Evolutionary conservation across 2,797 vertebrate genomes (phyloP).

Genomic region (Eulemur rubriventer): DNA sequence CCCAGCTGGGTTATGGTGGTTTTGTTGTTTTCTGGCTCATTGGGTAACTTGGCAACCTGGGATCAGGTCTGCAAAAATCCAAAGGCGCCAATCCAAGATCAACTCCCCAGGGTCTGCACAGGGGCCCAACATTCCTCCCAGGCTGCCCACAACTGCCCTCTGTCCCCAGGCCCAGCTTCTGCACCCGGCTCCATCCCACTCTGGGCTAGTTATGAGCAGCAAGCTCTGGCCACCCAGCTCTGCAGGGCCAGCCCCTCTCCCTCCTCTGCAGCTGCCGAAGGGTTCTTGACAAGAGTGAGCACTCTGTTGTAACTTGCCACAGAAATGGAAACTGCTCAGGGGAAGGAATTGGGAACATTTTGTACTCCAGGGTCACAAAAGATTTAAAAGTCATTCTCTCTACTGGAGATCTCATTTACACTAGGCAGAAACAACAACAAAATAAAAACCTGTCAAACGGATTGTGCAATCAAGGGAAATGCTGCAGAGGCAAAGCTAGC

Average conservation of each 20-base stretch:
- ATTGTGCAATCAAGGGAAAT: background rate
- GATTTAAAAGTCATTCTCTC: slow-evolving; percentile 56
- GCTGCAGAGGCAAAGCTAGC: background rate
- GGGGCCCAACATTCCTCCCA: background rate
- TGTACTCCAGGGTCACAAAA: slow-evolving; percentile 48
- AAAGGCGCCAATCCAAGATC: background rate
- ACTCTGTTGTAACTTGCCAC: background rate
- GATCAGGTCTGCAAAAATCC: background rate
- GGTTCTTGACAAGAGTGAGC: background rate
- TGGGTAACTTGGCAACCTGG: slow-evolving; percentile 38
- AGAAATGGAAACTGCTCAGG: background rate
- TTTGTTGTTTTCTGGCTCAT: background rate
- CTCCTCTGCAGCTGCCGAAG: fast-evolving
- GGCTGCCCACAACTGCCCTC: background rate
- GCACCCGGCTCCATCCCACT: background rate
- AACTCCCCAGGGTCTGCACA: fast-evolving
- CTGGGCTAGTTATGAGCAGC: background rate
- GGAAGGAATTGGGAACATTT: background rate
- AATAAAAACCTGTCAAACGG: background rate
- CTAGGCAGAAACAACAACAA: slow-evolving; percentile 48
- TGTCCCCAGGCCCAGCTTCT: background rate
- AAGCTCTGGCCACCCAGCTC: background rate
- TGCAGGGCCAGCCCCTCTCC: background rate
- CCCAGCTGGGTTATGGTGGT: background rate
- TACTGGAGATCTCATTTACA: slow-evolving; percentile 47